Percentiles rank a stretch among this genome's conserved stretches.
Conservation (phyloP, 1,140 invertebrate genomes). For the Danaus plexippus region DNA sequence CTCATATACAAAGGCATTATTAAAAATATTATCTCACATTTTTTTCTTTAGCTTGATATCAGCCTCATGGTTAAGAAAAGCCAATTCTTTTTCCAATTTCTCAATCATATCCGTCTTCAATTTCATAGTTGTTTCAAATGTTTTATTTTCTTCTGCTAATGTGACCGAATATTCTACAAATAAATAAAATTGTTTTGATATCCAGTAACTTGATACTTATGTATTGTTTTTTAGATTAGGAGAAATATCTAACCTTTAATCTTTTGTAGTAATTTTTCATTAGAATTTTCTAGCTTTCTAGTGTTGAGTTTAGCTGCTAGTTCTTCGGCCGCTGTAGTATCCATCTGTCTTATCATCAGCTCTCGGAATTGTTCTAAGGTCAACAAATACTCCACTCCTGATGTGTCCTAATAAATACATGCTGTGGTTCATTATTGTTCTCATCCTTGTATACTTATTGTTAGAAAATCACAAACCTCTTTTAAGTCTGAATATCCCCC, state of each 20-base stretch:
- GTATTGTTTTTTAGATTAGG: not conserved
- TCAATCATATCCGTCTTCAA: slow-evolving; percentile 50
- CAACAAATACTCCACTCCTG: slow-evolving; percentile 40
- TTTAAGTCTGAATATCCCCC: slow-evolving; percentile 17
- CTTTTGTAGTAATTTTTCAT: slow-evolving; percentile 36
- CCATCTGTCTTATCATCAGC: slow-evolving; percentile 51
- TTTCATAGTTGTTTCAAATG: slow-evolving; percentile 48
- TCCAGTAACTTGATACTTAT: not conserved
- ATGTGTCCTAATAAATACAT: slow-evolving; percentile 1
- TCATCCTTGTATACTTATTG: too few relatives aligned
- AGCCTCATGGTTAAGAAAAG: slow-evolving; percentile 46
- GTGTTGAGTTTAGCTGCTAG: slow-evolving; percentile 41
- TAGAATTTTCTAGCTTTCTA: slow-evolving; percentile 48
- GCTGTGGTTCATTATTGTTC: too few relatives aligned
- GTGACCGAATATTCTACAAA: slow-evolving; percentile 46
- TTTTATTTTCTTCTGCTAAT: slow-evolving; percentile 50
- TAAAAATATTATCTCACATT: slow-evolving; percentile 40
- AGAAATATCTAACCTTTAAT: slow-evolving; percentile 40
- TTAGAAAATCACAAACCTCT: slow-evolving; percentile 22
- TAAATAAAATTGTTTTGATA: slow-evolving; percentile 9
- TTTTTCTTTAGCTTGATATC: slow-evolving; percentile 60
- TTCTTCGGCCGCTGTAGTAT: slow-evolving; percentile 51
- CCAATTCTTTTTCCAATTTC: slow-evolving; percentile 51
- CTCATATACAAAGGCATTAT: not conserved
- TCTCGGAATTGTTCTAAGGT: slow-evolving; percentile 50